Evolutionary conservation across 2,888 invertebrate species (phyloP).

Genomic region (Exocentrus adspersus): DNA sequence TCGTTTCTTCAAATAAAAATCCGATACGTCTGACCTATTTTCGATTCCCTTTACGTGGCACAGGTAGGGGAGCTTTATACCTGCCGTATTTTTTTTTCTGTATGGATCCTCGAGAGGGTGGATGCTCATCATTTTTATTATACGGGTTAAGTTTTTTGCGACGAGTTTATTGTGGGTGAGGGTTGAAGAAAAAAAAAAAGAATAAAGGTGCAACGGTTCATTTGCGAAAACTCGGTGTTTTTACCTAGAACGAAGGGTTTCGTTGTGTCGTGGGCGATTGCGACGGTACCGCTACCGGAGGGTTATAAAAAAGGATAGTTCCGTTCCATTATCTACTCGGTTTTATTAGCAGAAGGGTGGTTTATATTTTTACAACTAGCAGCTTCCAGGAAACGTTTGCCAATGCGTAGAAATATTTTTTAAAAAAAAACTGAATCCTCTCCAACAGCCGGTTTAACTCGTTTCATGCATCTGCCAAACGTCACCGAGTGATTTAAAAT

Average conservation of each 20-base stretch:
- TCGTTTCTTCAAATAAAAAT: conserved; percentile 20
- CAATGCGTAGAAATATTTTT: conserved; percentile 9
- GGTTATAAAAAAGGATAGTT: conserved; percentile 11
- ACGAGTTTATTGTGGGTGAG: conserved; percentile 13
- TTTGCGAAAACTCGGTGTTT: conserved; percentile 40
- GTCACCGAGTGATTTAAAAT: conserved; percentile 11
- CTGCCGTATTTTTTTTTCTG: conserved; percentile 40
- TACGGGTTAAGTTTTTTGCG: conserved; percentile 35
- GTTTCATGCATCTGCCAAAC: no score
- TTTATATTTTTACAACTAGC: background rate
- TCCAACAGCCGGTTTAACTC: no score
- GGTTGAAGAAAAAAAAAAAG: conserved; percentile 33
- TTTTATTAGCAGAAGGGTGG: background rate
- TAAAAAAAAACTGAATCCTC: no score
- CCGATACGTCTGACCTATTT: conserved; percentile 18
- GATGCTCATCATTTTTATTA: conserved; percentile 32
- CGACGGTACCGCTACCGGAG: background rate
- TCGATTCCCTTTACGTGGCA: no score
- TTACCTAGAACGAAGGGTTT: conserved; percentile 33
- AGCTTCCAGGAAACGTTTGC: background rate
- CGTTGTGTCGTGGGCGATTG: background rate
- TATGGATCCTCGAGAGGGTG: conserved; percentile 43
- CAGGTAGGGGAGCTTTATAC: conserved; percentile 46
- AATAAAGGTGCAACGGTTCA: conserved; percentile 38
- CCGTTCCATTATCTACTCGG: background rate